Evolutionary conservation across 30 jellyfish, hydroid and myxozoan species (phyloP), one percentile per base, ranked within the genome.

Genomic region (Pseudorhiza aurosa): DNA sequence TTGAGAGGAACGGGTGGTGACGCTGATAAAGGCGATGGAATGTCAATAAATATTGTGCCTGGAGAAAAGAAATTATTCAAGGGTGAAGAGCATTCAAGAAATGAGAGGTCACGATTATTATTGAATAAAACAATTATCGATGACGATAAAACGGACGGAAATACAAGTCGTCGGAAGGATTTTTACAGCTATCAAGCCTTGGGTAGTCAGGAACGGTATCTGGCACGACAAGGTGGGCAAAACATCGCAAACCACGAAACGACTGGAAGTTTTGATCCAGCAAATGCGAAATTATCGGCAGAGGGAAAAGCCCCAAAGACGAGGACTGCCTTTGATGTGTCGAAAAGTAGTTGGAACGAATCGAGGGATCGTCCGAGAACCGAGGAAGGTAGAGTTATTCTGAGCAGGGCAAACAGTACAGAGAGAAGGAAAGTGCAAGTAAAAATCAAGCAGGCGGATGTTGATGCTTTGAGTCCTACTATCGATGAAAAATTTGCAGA

Each of bases 21-120:
- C 55, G 14, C 5, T 21, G 75, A 57, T 24, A 72, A 68, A 25
- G n/a, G 67, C 37, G 3, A 0, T 0, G 67, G 82, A 68, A 68
- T 68, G 60, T 68, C 88, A 59, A 42, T 22, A 29, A 31, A 4
- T 49, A 49, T 49, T 49, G 63, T 49, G 17, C 37, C 17, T 15
- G 21, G 39, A 19, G 59, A 64, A 64, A 64, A 64, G 77, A 18
- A 31, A 33, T 10, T 40, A 7, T 29, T 22, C 3, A 35, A 64
- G 4, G 24, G 17, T 3, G 67, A 19, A 53, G 22, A 53, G 17
- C 24, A 1, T 53, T 53, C 67, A 53, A 33, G 67, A 53, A 53
- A 53, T 18, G 67, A 53, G 24, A 53, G 36, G 33, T 15, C 32
- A 19, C 1, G n/a, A n/a, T n/a, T n/a, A n/a, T n/a, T n/a, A n/a